Conservation (phyloP, 2,113 vertebrate species). For the Laticauda colubrina region DNA sequence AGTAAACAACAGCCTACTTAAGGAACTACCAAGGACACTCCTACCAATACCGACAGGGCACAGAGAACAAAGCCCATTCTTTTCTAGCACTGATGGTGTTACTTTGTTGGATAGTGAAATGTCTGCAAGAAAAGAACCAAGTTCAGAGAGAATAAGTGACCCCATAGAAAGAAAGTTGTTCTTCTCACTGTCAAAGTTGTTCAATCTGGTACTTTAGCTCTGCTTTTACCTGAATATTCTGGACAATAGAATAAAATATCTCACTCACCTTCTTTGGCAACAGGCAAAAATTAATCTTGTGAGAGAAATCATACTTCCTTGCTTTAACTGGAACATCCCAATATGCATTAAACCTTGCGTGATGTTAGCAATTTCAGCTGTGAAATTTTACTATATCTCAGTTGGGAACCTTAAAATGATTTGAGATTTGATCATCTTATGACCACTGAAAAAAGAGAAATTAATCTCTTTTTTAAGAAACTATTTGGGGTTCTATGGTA, state of each 20-base stretch:
- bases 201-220: background rate
- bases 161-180: background rate
- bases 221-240: background rate
- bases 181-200: background rate
- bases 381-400: background rate
- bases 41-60: background rate
- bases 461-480: background rate
- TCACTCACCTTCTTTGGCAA: background rate
- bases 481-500: background rate
- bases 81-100: background rate
- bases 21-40: background rate
- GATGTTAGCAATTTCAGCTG: background rate
- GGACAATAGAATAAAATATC: background rate
- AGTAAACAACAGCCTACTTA: background rate
- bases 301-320: background rate
- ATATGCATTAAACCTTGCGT: background rate
- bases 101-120: background rate
- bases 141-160: background rate
- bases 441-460: background rate
- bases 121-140: background rate
- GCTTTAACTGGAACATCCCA: background rate
- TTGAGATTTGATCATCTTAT: background rate
- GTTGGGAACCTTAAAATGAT: background rate
- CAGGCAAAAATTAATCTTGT: background rate
- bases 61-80: background rate